These are phyloP conservation scores for Stichodactyla helianthus DNA, from an alignment of 64 coral and sea anemone species.

Conservation along the genomic window DNA sequence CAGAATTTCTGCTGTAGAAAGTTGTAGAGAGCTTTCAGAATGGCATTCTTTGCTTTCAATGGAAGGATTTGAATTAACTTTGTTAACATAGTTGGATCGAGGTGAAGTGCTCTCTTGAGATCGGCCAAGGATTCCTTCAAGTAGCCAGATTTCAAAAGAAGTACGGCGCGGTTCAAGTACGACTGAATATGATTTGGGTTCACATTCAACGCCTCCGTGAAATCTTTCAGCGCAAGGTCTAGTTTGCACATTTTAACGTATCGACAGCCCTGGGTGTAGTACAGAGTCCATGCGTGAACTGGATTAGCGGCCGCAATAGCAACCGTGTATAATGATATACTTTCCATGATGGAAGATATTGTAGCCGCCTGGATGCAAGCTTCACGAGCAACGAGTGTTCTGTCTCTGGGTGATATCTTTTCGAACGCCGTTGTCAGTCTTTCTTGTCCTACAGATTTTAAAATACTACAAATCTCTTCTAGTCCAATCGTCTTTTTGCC, in stretches of 20 bases:
- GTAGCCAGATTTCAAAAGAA: conserved; percentile 26
- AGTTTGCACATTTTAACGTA: conserved; percentile 29
- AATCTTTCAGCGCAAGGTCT: conserved; percentile 48
- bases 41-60: conserved; percentile 25
- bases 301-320: conserved; percentile 51
- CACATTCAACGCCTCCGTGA: conserved; percentile 35
- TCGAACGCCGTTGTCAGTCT: conserved; percentile 35
- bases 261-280: conserved; percentile 46
- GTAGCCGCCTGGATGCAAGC: conserved; percentile 53
- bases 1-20: conserved; percentile 66
- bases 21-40: conserved; percentile 41
- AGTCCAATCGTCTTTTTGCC: conserved; percentile 40
- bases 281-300: conserved; percentile 49
- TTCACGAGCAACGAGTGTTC: conserved; percentile 38
- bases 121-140: conserved; percentile 44
- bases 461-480: conserved; percentile 44
- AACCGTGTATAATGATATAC: conserved; percentile 46
- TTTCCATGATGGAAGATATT: neutral
- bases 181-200: conserved; percentile 50
- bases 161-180: conserved; percentile 36
- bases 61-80: conserved; percentile 54
- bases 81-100: conserved; percentile 44
- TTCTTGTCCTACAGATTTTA: conserved; percentile 62
- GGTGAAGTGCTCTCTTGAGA: conserved; percentile 40
- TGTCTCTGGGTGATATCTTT: conserved; percentile 24